Conservation (phyloP, 2,888 invertebrate species). For the Agrochola macilenta region DNA sequence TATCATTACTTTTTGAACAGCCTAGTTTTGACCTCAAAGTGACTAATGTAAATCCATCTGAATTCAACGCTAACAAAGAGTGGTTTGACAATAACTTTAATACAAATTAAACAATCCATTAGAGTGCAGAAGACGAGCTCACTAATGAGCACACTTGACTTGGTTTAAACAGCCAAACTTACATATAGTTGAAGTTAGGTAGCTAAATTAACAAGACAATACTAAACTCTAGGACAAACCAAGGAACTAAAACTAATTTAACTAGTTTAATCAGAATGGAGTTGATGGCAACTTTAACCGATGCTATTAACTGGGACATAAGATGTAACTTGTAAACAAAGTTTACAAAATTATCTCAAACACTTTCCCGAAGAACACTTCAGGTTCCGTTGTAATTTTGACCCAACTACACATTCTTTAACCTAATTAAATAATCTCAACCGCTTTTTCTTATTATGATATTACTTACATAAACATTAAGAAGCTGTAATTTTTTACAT, state of each 20-base stretch:
- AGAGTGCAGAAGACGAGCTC: background rate
- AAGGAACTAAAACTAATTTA: conserved; percentile 25
- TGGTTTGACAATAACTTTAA: background rate
- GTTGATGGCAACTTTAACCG: conserved; percentile 28
- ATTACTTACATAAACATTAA: background rate
- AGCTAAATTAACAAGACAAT: conserved; percentile 20
- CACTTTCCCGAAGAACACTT: conserved; percentile 17
- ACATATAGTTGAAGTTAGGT: background rate
- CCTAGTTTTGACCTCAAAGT: background rate
- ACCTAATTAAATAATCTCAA: background rate
- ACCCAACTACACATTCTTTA: conserved; percentile 15
- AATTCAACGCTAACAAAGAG: background rate
- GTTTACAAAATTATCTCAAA: conserved; percentile 13
- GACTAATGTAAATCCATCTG: background rate
- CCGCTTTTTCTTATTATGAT: background rate
- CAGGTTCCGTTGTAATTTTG: conserved; percentile 18
- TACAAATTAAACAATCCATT: background rate
- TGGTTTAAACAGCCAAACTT: conserved; percentile 7
- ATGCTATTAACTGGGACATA: conserved; percentile 17
- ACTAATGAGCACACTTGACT: conserved; percentile 3
- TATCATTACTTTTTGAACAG: no score
- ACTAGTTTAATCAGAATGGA: conserved; percentile 13
- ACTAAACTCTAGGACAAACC: background rate
- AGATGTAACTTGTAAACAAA: conserved; percentile 19
- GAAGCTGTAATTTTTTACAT: background rate